These are phyloP conservation scores for Spialia ferax DNA, from an alignment of 2,888 invertebrate species.

Conservation along the genomic window DNA sequence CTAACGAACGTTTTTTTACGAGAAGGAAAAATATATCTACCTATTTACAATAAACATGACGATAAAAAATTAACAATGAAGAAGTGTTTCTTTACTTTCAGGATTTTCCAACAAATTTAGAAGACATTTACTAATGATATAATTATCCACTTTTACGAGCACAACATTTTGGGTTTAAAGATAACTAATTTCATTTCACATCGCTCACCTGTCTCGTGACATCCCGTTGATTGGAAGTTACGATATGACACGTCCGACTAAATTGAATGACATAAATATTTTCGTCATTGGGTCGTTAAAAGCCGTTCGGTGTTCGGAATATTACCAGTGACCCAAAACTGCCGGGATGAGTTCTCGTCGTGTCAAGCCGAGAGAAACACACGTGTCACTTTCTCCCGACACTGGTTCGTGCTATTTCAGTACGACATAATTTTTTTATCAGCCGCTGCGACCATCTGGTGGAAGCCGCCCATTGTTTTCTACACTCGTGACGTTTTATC, in stretches of 20 bases:
- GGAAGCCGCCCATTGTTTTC: slow-evolving; percentile 57
- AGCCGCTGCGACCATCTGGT: slow-evolving; percentile 38
- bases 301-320: slow-evolving; percentile 63
- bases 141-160: background rate
- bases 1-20: too few species aligned
- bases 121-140: background rate
- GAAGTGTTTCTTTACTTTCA: too few species aligned
- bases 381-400: slow-evolving; percentile 74
- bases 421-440: slow-evolving; percentile 66
- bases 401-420: slow-evolving; percentile 70
- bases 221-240: slow-evolving; percentile 48
- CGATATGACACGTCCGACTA: slow-evolving; percentile 47
- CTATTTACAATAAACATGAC: too few species aligned
- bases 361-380: slow-evolving; percentile 64
- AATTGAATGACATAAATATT: slow-evolving; percentile 48
- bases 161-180: background rate
- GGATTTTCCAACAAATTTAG: too few species aligned
- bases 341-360: slow-evolving; percentile 67
- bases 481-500: slow-evolving; percentile 36
- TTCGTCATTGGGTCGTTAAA: slow-evolving; percentile 44
- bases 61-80: too few species aligned
- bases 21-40: too few species aligned
- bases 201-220: slow-evolving; percentile 41
- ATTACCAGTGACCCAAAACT: slow-evolving; percentile 79
- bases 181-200: background rate